Base-by-base conservation (phyloP, 2,888 invertebrate genomes). In the Aquatica leii region DNA sequence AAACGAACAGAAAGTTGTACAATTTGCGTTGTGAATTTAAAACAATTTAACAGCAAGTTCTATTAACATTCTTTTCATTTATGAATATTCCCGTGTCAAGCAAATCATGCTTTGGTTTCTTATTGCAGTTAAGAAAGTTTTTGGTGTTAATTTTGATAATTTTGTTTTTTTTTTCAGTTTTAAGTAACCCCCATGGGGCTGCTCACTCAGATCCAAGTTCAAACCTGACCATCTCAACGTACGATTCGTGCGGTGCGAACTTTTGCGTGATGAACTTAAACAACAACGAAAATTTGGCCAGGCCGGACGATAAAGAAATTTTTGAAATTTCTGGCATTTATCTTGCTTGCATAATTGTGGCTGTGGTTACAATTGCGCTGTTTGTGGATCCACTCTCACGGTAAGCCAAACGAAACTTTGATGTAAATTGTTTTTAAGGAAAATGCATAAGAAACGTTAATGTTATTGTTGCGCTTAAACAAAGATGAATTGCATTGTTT, bases 341-440 rank as follows among this genome's bases (percentile, higher is more conserved):
- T 79, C 85, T 97, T 65, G 89, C 90, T 0, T 97, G 95, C 79
- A 93, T 96, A 21, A 79, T 94, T 50, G 86, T 91, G 8, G 97
- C 97, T 1, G 93, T 95, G 1, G 84, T 93, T 65, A 90, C 97
- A 78, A 92, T 98, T 57, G 92, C 92, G 2, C 78, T 95, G 34
- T 89, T 97, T 67, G 90, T 98, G 53, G 97, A 98, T 83, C 95
- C 95, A 1, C 85, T 97, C 1, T 92, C 93, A 71, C 91, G 94
- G 90, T 94, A 82, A 81, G 64, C 31, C 1, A 1, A 43, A 15
- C 14, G 9, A 12, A 40, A 40, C 12, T 40, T 34, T n/a, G n/a
- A n/a, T n/a, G n/a, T n/a, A n/a, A n/a, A n/a, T n/a, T n/a, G n/a
- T n/a, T n/a, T n/a, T n/a, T n/a, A n/a, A n/a, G n/a, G n/a, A n/a